phyloP scores from a whole-genome alignment of 1,140 invertebrate species.

The Megalonaias nervosa region DNA sequence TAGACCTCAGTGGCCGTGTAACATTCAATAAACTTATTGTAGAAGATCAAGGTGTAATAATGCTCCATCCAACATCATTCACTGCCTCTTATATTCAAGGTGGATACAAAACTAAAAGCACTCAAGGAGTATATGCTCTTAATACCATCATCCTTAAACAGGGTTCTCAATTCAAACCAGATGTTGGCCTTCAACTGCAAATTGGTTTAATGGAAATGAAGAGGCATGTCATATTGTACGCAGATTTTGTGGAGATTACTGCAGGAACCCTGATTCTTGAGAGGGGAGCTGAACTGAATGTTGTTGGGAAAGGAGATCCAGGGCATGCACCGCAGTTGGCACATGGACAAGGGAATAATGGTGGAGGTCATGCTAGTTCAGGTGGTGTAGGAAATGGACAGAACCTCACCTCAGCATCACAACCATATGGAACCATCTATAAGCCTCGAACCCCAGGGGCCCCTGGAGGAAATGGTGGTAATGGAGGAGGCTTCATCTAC shows the following conservation, averaged over 20 bases:
- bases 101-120: conserved; percentile 37
- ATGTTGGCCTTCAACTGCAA: conserved; percentile 41
- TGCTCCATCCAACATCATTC: conserved; percentile 50
- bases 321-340: conserved; percentile 33
- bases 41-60: conserved; percentile 44
- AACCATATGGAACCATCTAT: conserved; percentile 55
- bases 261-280: conserved; percentile 50
- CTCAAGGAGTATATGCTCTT: conserved; percentile 42
- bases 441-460: conserved; percentile 42
- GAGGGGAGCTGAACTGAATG: conserved; percentile 48
- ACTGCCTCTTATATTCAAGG: conserved; percentile 48
- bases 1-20: conserved; percentile 46
- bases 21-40: conserved; percentile 55
- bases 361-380: conserved; percentile 55
- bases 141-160: conserved; percentile 46
- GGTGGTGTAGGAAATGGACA: conserved; percentile 46
- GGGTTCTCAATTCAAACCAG: conserved; percentile 41
- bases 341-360: conserved; percentile 39
- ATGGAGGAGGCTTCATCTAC: conserved; percentile 53
- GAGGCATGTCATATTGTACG: conserved; percentile 44
- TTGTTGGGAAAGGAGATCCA: conserved; percentile 35
- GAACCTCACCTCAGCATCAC: conserved; percentile 30
- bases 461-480: conserved; percentile 44
- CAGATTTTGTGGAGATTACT: conserved; percentile 45
- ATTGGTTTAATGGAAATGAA: conserved; percentile 54